Percentiles rank a stretch among this genome's conserved stretches.
phyloP scores from a whole-genome alignment of 2,113 vertebrate species.

The Rhizomys pruinosus region DNA sequence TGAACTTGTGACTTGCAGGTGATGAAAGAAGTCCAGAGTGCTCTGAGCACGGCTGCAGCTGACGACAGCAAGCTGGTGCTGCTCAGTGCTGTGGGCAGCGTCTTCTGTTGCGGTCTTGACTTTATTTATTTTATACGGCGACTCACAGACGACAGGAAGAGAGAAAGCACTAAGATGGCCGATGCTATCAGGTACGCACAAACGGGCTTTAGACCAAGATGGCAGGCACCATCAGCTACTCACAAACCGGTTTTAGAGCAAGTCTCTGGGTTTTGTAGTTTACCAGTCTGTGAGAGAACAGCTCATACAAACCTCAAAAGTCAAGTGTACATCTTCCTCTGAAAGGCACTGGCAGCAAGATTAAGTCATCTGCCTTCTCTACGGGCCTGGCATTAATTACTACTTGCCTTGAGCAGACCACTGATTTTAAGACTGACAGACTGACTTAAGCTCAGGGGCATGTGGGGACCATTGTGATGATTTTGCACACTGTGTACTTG shows the following conservation, averaged over 20 bases:
- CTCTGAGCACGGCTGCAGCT: constrained; percentile 95
- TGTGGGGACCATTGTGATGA: background rate
- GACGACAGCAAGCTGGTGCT: constrained; percentile 98
- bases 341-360: background rate
- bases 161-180: constrained; percentile 98
- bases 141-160: constrained; percentile 96
- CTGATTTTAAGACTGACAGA: background rate
- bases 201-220: constrained; percentile 60
- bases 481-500: background rate
- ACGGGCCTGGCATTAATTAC: background rate
- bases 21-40: constrained; percentile 99
- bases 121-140: constrained; percentile 97
- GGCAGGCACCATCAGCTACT: constrained; percentile 97
- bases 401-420: background rate
- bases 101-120: constrained; percentile 97
- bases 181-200: constrained; percentile 95
- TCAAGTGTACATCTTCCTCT: background rate
- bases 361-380: background rate
- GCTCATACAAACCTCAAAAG: background rate
- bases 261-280: background rate
- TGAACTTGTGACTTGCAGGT: constrained; percentile 88
- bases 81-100: constrained; percentile 93
- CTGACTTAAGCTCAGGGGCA: background rate
- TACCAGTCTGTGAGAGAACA: background rate
- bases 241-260: background rate